Evolutionary conservation across 1,140 invertebrate genomes (phyloP), one percentile per base, ranked within the genome.

Genomic region (Diabrotica virgifera): DNA sequence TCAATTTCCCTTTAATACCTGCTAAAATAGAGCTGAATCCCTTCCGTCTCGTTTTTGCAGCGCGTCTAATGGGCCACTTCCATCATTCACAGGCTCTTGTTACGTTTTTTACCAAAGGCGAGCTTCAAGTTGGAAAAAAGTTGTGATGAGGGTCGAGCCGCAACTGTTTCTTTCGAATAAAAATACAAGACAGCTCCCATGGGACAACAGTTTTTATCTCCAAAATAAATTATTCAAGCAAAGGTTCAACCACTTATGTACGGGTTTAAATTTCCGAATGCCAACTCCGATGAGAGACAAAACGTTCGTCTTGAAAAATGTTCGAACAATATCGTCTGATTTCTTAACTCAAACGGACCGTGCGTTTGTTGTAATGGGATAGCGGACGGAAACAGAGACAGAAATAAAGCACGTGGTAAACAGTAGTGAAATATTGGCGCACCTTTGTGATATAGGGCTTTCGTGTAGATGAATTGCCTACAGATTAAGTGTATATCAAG

Each of bases 191-290:
- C 59, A 60, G 35, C 12, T 60, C 59, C 35, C 50, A 9, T 5
- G 59, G 46, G 59, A 60, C 40, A 60, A 60, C 59, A 60, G 36
- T 52, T 60, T 52, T 51, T 60, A 52, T 52, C 50, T 14, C 50
- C 40, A 14, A 60, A 52, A 60, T 60, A 60, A 60, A 60, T 60
- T 60, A 60, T 60, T 60, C 46, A 60, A 52, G 40, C 59, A 37
- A 57, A 36, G 55, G 55, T 57, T 36, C 24, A 24, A 37, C 55
- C 55, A 57, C 55, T 57, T 57, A 57, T 57, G 55, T 57, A 57
- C 55, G 55, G 24, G 35, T 57, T 57, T 57, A 57, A 57, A 57
- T 57, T 57, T 36, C 55, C 55, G n/a, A n/a, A 57, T 37, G 55
- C 36, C 55, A 36, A 53, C 10, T 53, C n/a, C n/a, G 52, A 53